Percentiles rank a stretch among this genome's conserved stretches.
Conservation (phyloP, 2,113 vertebrate species). For the Sapayoa aenigma region DNA sequence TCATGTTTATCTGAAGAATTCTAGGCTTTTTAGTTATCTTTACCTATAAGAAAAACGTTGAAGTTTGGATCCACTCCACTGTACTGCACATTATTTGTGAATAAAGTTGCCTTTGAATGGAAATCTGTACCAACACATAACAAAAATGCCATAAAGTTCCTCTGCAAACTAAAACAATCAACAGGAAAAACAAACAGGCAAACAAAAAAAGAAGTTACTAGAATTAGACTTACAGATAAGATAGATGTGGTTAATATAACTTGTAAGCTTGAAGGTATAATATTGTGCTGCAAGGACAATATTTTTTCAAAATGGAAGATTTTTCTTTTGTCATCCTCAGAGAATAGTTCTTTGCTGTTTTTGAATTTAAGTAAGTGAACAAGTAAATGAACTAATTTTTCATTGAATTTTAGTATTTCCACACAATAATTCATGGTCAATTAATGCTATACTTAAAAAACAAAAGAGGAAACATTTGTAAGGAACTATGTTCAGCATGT, state of each 20-base stretch:
- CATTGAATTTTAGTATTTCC: background rate
- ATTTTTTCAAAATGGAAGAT: background rate
- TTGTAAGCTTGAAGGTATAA: background rate
- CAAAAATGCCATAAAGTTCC: background rate
- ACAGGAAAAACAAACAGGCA: background rate
- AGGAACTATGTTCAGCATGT: background rate
- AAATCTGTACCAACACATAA: background rate
- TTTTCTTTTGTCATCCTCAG: background rate
- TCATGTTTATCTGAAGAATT: background rate
- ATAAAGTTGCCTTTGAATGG: background rate
- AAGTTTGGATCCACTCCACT: background rate
- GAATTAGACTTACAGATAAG: background rate
- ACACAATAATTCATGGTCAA: background rate
- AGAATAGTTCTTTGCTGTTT: background rate
- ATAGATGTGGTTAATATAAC: background rate
- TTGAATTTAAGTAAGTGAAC: background rate
- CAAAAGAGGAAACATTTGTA: background rate
- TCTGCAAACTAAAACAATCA: background rate
- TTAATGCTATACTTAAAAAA: background rate
- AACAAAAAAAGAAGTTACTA: background rate
- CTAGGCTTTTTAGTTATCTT: background rate
- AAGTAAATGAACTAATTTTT: background rate
- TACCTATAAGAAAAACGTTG: background rate
- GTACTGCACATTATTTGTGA: background rate
- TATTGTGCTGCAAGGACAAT: background rate